Evolutionary conservation across 2,888 invertebrate genomes (phyloP), one percentile per base, ranked within the genome.

Genomic region (Drosophila hamatofila): DNA sequence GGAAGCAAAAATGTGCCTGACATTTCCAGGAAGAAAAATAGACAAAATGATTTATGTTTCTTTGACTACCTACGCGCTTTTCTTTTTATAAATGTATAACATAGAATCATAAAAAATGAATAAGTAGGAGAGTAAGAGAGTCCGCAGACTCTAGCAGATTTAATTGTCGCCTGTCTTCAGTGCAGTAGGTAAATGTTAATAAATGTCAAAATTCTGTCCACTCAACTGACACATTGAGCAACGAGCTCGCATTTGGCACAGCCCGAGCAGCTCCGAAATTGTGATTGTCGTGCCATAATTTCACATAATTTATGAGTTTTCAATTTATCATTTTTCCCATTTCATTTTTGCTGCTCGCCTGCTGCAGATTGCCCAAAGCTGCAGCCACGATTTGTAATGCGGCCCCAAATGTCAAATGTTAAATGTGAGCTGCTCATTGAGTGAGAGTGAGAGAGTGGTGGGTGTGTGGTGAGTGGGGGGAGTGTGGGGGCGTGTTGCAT

Each of bases 281-380:
- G 35, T 37, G 46, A 55, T 61, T 56, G 52, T 46, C 64, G 41
- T 65, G 63, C 65, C 79, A 66, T 77, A 81, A 83, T 83, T 86
- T 83, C 81, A 78, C 72, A 81, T 81, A 81, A 86, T 86, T 88
- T 86, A 88, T 80, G 88, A 81, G 75, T 74, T 87, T 83, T 80
- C 86, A 83, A 88, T 88, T 86, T 80, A 85, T 88, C 75, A 80
- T 49, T 56, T 49, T 59, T 30, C 57, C 18, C 37, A 52, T 23
- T 37, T 52, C n/a, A 25, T 44, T 65, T 69, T 16, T 16, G 35
- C 16, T 30, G 30, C 30, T 30, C 9, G 30, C 30, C 33, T 23
- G 12, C n/a, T 64, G 44, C 37, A 39, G 46, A 41, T 67, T 58
- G 66, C 49, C 41, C 2, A 27, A 62, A 59, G 62, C 25, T 62